Evolutionary conservation across 2,888 invertebrate genomes (phyloP).

Genomic region (Timema cristinae): DNA sequence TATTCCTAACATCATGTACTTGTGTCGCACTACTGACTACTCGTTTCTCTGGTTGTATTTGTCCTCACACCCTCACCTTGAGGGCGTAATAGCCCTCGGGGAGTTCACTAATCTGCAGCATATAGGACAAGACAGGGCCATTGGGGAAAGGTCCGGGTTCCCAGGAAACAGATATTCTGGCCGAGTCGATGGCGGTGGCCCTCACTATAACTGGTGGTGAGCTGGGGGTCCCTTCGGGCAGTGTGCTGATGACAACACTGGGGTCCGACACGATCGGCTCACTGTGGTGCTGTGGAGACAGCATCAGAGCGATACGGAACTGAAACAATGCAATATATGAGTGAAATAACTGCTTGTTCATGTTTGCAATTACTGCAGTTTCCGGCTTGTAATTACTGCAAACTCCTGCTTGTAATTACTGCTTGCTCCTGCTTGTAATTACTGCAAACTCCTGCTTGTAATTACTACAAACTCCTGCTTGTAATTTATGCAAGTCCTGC

Average conservation of each 20-base stretch:
- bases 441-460: too few species aligned
- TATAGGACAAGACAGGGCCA: slow-evolving; percentile 83
- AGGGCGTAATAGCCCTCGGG: slow-evolving; percentile 58
- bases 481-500: too few species aligned
- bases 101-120: slow-evolving; percentile 62
- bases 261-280: slow-evolving; percentile 69
- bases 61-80: slow-evolving; percentile 52
- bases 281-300: slow-evolving; percentile 60
- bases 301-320: slow-evolving; percentile 82
- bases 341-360: neutral
- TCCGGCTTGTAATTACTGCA: too few species aligned
- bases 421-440: too few species aligned
- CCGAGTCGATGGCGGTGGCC: slow-evolving; percentile 74
- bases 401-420: too few species aligned
- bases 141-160: slow-evolving; percentile 81
- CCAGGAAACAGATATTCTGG: slow-evolving; percentile 84
- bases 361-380: too few species aligned
- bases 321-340: slow-evolving; percentile 44
- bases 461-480: too few species aligned
- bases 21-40: too few species aligned
- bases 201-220: slow-evolving; percentile 72
- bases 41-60: too few species aligned
- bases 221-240: slow-evolving; percentile 67
- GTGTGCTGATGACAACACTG: slow-evolving; percentile 71
- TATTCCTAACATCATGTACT: too few species aligned